Base-by-base conservation (phyloP, 2,888 invertebrate species). In the Lepetodrilus schrolli region DNA sequence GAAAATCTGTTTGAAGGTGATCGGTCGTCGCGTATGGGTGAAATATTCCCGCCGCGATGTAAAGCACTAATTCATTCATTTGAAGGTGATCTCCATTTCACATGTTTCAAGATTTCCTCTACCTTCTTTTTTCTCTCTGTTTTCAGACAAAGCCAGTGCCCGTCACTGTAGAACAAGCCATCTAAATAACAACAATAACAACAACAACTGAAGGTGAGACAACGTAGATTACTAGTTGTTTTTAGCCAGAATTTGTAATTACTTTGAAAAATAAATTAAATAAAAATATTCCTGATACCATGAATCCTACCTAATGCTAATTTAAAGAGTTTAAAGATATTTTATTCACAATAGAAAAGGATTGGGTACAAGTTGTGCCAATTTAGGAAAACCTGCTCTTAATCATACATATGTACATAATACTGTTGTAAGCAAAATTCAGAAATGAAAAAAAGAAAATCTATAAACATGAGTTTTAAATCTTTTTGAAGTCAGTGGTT, bases 121-220 rank as follows among this genome's bases (percentile, higher is more conserved):
- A 3, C 17, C 13, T 17, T 58, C 17, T 58, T 10, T 5, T 26
- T n/a, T 58, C 17, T 30, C 17, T 51, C 17, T 1, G 1, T 0
- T 58, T 58, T 30, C 30, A 58, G 58, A 58, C 58, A 30, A 23
- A 34, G 17, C 2, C 58, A 58, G 58, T 58, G 58, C 58, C 58
- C n/a, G 30, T 58, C 58, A 58, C 58, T 58, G 58, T 30, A 26
- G 13, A 30, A 58, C 30, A 26, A 58, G 58, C 58, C 58, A 58
- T 58, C 58, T 30, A n/a, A n/a, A n/a, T n/a, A 17, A 58, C 58
- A 58, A 58, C 58, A 58, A 8, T 26, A 23, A 30, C 58, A 58
- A 30, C 58, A 58, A 58, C 30, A 58, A 58, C 58, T 58, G 58
- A 58, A 58, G 58, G 58, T 58, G 34, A 58, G 58, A 34, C 3